Evolutionary conservation across 2,888 invertebrate genomes (phyloP).

Genomic region (Synergus umbraculus): DNA sequence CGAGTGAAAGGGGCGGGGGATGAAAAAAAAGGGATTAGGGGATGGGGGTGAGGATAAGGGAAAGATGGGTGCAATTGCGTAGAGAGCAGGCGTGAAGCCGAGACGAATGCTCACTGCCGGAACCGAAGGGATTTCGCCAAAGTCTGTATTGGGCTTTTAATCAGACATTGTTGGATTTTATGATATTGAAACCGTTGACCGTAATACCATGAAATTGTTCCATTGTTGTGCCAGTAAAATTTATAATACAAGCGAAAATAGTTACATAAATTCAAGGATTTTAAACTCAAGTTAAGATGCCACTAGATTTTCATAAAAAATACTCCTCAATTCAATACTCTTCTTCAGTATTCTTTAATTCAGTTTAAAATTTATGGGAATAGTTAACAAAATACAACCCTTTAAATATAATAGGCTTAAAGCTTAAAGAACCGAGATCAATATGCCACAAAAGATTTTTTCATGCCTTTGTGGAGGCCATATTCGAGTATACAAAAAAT

Average conservation of each 20-base stretch:
- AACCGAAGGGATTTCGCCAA: constrained; percentile 49
- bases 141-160: constrained; percentile 21
- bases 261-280: too few species aligned
- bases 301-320: too few species aligned
- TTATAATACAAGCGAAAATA: too few species aligned
- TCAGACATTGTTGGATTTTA: constrained; percentile 17
- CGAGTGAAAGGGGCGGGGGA: constrained; percentile 22
- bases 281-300: too few species aligned
- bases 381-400: too few species aligned
- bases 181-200: background rate
- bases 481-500: background rate
- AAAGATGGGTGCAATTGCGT: constrained; percentile 43
- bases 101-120: constrained; percentile 56
- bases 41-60: constrained; percentile 31
- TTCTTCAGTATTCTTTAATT: too few species aligned
- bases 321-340: too few species aligned
- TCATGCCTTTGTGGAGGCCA: background rate
- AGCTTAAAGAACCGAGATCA: background rate
- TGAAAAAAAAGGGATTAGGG: constrained; percentile 41
- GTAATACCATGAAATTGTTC: constrained; percentile 17
- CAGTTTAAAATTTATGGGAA: too few species aligned
- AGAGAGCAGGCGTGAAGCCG: constrained; percentile 52
- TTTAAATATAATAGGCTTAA: background rate
- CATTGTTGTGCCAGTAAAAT: constrained; percentile 5
- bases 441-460: constrained; percentile 5